Percentiles rank a stretch among this genome's conserved stretches.
These are phyloP conservation scores for Leptestheria dahalacensis DNA, from an alignment of 1,140 invertebrate genomes.

Conservation along the genomic window DNA sequence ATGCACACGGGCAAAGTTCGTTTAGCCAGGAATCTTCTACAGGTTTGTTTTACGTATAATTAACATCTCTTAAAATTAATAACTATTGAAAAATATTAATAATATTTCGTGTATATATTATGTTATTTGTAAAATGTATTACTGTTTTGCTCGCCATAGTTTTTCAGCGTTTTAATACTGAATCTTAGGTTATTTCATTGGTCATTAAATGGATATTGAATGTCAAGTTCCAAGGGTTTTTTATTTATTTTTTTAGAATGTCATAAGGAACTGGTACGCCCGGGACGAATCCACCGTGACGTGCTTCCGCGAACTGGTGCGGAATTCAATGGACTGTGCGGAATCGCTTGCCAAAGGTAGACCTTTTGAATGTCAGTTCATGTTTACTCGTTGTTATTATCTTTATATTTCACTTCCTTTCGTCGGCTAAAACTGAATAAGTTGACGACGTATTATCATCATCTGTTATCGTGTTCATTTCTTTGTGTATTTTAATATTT, in stretches of 20 bases:
- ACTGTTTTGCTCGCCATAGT: no score
- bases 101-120: neutral
- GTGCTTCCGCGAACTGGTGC: conserved; percentile 28
- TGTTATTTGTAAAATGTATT: no score
- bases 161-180: no score
- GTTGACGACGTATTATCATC: no score
- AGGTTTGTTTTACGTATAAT: conserved; percentile 22
- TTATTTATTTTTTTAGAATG: conserved; percentile 25
- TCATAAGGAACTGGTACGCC: conserved; percentile 35
- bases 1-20: conserved; percentile 40
- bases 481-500: no score
- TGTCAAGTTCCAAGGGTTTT: no score
- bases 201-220: no score
- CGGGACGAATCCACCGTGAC: conserved; percentile 29
- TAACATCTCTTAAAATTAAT: neutral
- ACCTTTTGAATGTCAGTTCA: neutral
- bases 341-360: conserved; percentile 28
- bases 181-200: no score
- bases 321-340: conserved; percentile 26
- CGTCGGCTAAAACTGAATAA: no score
- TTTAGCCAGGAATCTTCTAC: conserved; percentile 35
- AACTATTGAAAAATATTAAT: neutral
- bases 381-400: no score
- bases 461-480: no score
- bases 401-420: no score